Evolutionary conservation across 2,888 invertebrate genomes (phyloP).

Genomic region (Rapana venosa): DNA sequence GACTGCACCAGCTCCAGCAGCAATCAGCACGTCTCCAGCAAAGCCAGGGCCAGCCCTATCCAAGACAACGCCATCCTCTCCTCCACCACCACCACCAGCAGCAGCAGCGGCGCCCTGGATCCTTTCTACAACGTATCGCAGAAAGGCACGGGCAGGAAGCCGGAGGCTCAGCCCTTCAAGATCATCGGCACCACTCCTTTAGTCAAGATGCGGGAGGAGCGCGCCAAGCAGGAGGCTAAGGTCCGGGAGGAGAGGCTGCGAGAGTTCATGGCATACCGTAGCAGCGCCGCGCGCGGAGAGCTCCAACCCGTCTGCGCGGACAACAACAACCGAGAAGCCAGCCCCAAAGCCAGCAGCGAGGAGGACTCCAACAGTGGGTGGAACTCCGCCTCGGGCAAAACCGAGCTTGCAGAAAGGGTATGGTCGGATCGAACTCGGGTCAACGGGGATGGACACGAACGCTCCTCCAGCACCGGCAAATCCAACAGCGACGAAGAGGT

Average conservation of each 20-base stretch:
- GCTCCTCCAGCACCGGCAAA: neutral
- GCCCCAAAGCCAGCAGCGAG: neutral
- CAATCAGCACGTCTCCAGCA: neutral
- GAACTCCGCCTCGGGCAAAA: neutral
- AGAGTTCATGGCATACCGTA: neutral
- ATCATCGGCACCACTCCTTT: constrained; percentile 2
- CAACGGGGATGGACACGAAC: neutral
- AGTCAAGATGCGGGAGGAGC: neutral
- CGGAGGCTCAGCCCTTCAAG: neutral
- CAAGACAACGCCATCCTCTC: neutral
- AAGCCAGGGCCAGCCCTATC: neutral
- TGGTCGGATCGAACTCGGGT: neutral
- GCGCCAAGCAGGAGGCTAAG: neutral
- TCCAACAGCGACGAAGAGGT: neutral
- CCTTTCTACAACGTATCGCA: neutral
- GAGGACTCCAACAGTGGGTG: neutral
- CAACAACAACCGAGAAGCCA: neutral
- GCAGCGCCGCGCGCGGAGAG: neutral
- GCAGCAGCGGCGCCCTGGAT: too few species aligned
- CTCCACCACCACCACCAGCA: neutral
- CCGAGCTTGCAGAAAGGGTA: neutral
- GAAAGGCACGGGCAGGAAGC: neutral
- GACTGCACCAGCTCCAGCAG: neutral
- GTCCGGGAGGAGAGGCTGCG: constrained; percentile 11
- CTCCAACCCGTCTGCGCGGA: neutral